Base-by-base conservation (phyloP, 1,140 invertebrate species). In the Episyrphus balteatus region DNA sequence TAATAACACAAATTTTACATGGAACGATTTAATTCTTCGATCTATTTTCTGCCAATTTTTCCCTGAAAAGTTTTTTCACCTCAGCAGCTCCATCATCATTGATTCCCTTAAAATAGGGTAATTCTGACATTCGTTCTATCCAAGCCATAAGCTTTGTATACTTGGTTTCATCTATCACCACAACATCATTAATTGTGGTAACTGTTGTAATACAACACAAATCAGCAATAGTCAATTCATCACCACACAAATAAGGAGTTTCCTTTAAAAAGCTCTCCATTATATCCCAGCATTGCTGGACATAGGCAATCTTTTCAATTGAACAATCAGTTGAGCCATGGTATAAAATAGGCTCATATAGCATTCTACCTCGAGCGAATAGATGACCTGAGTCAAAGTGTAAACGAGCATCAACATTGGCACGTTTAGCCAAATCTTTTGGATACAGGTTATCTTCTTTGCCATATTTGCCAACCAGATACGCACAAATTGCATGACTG, bases 331-430 rank as follows among this genome's bases (percentile, higher is more conserved):
- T 44, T 1, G 17, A 5, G 1, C 41, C 18, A 18, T 30, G 19
- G 32, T 21, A 31, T 11, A 51, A 51, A 34, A 51, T 47, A 19
- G 49, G 44, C 36, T 21, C 31, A 13, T 15, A 33, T 11, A 51
- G 37, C 11, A 40, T 36, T n/a, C 75, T 69, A 19, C 78, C 73
- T 53, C 65, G 68, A 3, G 69, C 68, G 57, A 74, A 81, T 12
- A 84, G 62, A 10, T 70, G 73, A 2, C 75, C 73, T 11, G 71
- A 59, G 51, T 81, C 75, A 55, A 80, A 81, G 58, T 72, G 70
- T 31, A 80, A 54, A 21, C 70, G 58, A 46, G 72, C 64, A 53
- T 79, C 66, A 2, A 80, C 69, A 1, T 70, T 12, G 5, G 71
- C 72, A 36, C 76, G 51, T 49, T 62, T 58, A 44, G 65, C 57